phyloP scores from a whole-genome alignment of 2,113 vertebrate genomes.

The Lethenteron camtschaticum region DNA sequence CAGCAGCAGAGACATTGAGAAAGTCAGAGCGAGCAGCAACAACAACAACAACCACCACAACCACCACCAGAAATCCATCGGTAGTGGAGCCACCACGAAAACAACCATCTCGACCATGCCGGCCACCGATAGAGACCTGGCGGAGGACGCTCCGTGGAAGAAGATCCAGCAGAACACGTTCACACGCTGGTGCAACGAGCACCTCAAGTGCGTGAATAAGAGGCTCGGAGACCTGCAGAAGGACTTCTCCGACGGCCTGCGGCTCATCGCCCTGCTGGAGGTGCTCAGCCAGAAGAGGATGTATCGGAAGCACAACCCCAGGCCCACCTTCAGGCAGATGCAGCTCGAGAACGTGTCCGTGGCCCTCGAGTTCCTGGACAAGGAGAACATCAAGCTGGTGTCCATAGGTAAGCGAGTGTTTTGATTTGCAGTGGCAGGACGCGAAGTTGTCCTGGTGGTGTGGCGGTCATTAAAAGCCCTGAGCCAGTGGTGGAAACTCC shows the following conservation, averaged over 20 bases:
- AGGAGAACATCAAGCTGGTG: conserved; percentile 2
- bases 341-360: conserved; percentile 6
- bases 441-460: too few relatives aligned
- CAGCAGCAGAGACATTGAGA: too few relatives aligned
- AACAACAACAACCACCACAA: too few relatives aligned
- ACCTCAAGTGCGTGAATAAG: conserved; percentile 30
- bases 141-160: conserved; percentile 93
- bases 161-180: conserved; percentile 96
- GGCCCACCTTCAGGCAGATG: conserved; percentile 2
- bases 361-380: not conserved
- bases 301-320: conserved; percentile 3
- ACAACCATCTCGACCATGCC: conserved; percentile 34
- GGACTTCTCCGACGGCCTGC: conserved; percentile 5
- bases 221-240: conserved; percentile 22
- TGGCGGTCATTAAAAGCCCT: too few relatives aligned
- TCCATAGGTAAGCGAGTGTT: not conserved
- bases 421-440: too few relatives aligned
- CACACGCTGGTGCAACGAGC: conserved; percentile 14
- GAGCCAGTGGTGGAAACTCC: too few relatives aligned
- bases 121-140: conserved; percentile 82
- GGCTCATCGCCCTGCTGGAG: not conserved
- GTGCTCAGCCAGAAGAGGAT: conserved; percentile 5
- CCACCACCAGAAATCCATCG: too few relatives aligned
- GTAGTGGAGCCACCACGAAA: too few relatives aligned
- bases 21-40: too few relatives aligned